Evolutionary conservation across 2,888 invertebrate species (phyloP), one percentile per base, ranked within the genome.

Genomic region (Acrocera orbiculus): DNA sequence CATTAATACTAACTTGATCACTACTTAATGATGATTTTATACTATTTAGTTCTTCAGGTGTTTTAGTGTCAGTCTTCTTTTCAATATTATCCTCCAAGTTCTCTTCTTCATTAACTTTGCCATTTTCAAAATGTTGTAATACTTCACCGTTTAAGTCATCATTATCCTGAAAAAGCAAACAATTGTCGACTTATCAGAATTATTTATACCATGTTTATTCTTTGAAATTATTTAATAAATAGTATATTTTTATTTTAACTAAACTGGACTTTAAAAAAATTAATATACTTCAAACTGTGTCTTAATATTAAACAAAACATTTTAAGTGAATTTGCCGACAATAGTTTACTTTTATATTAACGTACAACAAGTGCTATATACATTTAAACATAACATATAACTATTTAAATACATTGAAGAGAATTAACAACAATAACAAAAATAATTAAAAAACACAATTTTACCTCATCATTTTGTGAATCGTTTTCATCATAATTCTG

Each of bases 161-260:
- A 42, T 37, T 19, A 36, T 36, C 8, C 58, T 59, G 58, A 48
- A 59, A 58, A 40, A 58, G 59, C 55, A 59, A 59, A 58, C 56
- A 59, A 58, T 59, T 58, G 58, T 56, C 59, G 58, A 58, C 58
- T 56, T 51, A 13, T 27, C 27, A 5, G 14, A 5, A 23, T 47
- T 51, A 49, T 50, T 50, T 47, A 42, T 46, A n/a, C n/a, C 32
- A 37, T 39, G 43, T 43, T 36, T 39, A 24, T 35, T 14, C 37
- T 28, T 30, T 30, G n/a, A 26, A 10, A 15, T 36, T 28, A 33
- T 39, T 36, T 32, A 38, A 13, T 5, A 13, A 13, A 7, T 2
- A 13, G 9, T 13, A 10, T 22, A 5, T 22, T 22, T 22, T 22
- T 10, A 10, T 8, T 28, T 23, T 23, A 13, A 11, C 16, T 17